phyloP scores from a whole-genome alignment of 2,888 invertebrate species.

The Antheraea yamamai region DNA sequence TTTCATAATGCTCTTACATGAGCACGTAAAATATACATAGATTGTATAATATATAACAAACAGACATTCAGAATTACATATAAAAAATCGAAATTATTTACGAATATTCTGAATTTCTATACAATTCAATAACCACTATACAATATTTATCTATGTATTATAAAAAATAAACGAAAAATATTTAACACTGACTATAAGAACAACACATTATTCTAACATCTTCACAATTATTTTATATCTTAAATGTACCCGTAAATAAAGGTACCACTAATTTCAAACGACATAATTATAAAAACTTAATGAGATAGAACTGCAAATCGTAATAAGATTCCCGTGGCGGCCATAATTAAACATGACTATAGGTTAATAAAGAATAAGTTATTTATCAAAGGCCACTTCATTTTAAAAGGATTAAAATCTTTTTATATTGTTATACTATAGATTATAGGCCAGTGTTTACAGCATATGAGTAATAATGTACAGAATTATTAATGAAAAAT shows the following conservation, averaged over 20 bases:
- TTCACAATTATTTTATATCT: background rate
- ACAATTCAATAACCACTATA: background rate
- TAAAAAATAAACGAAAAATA: background rate
- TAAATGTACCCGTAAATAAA: background rate
- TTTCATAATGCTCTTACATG: constrained; percentile 28
- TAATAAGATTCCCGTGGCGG: background rate
- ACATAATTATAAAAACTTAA: background rate
- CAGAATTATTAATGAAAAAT: constrained; percentile 16
- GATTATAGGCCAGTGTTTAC: constrained; percentile 37
- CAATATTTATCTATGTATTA: background rate
- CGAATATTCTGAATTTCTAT: constrained; percentile 5
- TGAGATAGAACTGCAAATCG: background rate
- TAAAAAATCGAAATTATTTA: background rate
- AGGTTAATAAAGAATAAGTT: background rate
- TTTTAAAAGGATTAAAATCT: constrained; percentile 17
- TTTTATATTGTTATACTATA: background rate
- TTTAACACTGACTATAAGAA: constrained; percentile 6
- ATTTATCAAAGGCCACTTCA: constrained; percentile 22
- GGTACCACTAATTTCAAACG: background rate
- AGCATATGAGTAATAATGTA: constrained; percentile 26
- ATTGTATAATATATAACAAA: constrained; percentile 18
- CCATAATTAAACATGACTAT: background rate
- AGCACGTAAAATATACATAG: constrained; percentile 27
- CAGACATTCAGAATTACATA: background rate
- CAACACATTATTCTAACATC: constrained; percentile 3